A percentile compares a stretch with the other conserved stretches of the same genome.
These are phyloP conservation scores for Epinephelus malabaricus DNA, from an alignment of 2,797 vertebrate species.

Conservation along the genomic window DNA sequence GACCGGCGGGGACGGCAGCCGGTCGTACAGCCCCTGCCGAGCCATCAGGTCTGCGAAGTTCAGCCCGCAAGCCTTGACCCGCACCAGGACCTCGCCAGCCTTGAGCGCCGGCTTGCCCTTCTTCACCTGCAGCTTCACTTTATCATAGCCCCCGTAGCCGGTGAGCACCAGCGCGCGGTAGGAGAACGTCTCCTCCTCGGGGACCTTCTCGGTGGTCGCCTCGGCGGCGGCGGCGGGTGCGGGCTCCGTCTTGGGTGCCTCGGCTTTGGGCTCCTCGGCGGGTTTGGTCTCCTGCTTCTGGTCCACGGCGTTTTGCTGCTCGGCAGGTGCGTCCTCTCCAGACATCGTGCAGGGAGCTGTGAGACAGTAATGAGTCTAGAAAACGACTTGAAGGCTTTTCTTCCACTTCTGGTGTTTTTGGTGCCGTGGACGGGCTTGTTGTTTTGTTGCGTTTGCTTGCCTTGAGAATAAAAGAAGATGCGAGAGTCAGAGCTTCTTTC, in stretches of 20 bases:
- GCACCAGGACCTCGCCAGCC: conserved; percentile 89
- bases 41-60: conserved; percentile 96
- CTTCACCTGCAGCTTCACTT: conserved; percentile 93
- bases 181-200: conserved; percentile 86
- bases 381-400: conserved; percentile 39
- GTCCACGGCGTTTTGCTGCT: conserved; percentile 88
- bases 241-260: conserved; percentile 82
- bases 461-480: conserved; percentile 55
- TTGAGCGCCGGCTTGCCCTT: conserved; percentile 88
- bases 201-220: conserved; percentile 77
- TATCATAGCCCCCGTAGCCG: conserved; percentile 93
- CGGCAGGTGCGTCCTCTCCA: conserved; percentile 89
- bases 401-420: conserved; percentile 34
- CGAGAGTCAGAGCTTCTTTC: conserved; percentile 65
- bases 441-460: conserved; percentile 18
- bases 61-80: conserved; percentile 93
- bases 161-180: conserved; percentile 88
- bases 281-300: conserved; percentile 87
- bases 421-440: conserved; percentile 42
- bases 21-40: conserved; percentile 93
- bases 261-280: conserved; percentile 84
- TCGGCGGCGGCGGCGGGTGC: conserved; percentile 61
- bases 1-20: conserved; percentile 90
- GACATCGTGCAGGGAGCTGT: conserved; percentile 82
- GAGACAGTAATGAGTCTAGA: conserved; percentile 61